A percentile compares a stretch with the other conserved stretches of the same genome.
Evolutionary conservation across 2,888 invertebrate species (phyloP).

Genomic region (Gnatocerus cornutus): DNA sequence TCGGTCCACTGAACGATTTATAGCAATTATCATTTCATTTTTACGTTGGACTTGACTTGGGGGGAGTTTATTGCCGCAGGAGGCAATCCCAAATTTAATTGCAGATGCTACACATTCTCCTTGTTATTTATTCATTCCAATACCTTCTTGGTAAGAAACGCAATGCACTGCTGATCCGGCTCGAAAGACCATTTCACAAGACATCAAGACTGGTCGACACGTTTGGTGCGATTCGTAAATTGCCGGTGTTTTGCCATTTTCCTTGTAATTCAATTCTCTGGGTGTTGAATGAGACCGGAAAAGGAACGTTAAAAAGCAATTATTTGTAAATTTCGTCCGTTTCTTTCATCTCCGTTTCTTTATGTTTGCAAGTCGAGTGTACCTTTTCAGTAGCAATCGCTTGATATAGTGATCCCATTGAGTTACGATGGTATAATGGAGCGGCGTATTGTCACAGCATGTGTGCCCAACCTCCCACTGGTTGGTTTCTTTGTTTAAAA

Average conservation of each 20-base stretch:
- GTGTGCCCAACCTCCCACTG: conserved; percentile 68
- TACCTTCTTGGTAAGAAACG: too few species aligned
- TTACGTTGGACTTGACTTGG: conserved; percentile 38
- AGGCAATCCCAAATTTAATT: too few species aligned
- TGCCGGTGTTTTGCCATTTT: neutral
- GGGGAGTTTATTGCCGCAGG: neutral
- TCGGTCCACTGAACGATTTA: conserved; percentile 34
- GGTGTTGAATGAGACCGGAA: conserved; percentile 61
- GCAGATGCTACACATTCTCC: too few species aligned
- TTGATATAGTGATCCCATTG: conserved; percentile 68
- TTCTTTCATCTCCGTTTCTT: conserved; percentile 61
- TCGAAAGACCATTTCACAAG: too few species aligned
- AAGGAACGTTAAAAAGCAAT: conserved; percentile 68
- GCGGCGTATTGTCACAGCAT: conserved; percentile 67
- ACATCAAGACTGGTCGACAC: too few species aligned
- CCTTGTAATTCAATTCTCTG: neutral
- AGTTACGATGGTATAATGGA: conserved; percentile 67
- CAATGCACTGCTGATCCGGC: too few species aligned
- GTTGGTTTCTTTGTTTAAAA: conserved; percentile 66
- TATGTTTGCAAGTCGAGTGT: conserved; percentile 68
- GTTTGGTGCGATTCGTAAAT: neutral
- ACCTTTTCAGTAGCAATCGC: conserved; percentile 69
- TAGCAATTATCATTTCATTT: conserved; percentile 43
- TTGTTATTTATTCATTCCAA: too few species aligned
- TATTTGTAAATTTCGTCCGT: conserved; percentile 68